These are phyloP conservation scores for Bibio marci DNA, from an alignment of 2,888 invertebrate genomes.

Conservation along the genomic window DNA sequence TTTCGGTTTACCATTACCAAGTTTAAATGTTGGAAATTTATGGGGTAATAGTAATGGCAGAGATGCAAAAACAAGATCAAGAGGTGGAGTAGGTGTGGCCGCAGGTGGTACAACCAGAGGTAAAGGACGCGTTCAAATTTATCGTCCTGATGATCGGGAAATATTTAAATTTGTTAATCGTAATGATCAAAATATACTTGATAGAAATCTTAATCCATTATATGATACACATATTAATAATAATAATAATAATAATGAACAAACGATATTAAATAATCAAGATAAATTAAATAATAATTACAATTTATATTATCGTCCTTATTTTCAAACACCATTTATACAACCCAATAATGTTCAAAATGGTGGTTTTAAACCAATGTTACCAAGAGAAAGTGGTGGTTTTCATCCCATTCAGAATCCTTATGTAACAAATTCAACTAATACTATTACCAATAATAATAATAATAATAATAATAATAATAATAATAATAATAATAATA, in stretches of 20 bases:
- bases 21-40: conserved; percentile 47
- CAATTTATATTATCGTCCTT: conserved; percentile 6
- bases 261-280: conserved; percentile 11
- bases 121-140: conserved; percentile 24
- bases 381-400: conserved; percentile 52
- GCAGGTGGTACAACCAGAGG: conserved; percentile 5
- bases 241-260: conserved; percentile 6
- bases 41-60: conserved; percentile 30
- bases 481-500: too few relatives aligned
- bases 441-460: conserved; percentile 7
- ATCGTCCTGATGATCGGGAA: conserved; percentile 23
- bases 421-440: conserved; percentile 17
- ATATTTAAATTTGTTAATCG: conserved; percentile 25
- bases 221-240: neutral
- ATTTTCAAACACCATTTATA: conserved; percentile 21
- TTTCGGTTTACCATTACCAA: conserved; percentile 67
- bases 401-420: conserved; percentile 50
- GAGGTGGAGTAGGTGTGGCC: neutral
- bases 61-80: conserved; percentile 18
- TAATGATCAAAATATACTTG: conserved; percentile 14
- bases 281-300: neutral
- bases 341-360: conserved; percentile 39
- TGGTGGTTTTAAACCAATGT: conserved; percentile 60
- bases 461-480: too few relatives aligned
- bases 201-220: conserved; percentile 7